phyloP scores from a whole-genome alignment of 2,888 invertebrate species.

The Drosophila prolongata region DNA sequence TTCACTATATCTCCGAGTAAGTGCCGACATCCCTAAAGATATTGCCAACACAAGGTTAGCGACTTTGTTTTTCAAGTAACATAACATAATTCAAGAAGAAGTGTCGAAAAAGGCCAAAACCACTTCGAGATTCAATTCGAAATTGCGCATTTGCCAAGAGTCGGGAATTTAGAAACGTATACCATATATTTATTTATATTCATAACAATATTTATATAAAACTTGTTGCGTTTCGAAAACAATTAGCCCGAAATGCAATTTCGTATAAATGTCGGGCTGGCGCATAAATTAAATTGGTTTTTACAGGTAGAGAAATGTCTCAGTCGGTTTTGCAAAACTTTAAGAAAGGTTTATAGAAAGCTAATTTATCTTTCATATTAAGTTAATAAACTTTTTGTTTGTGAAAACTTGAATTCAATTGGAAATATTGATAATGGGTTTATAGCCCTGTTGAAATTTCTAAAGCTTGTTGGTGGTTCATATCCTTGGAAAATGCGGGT shows the following conservation, averaged over 20 bases:
- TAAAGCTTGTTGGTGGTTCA: neutral
- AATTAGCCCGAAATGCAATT: slow-evolving; percentile 12
- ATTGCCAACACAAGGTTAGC: slow-evolving; percentile 34
- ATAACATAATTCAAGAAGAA: slow-evolving; percentile 16
- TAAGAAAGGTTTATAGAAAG: too few relatives aligned
- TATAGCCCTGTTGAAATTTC: neutral
- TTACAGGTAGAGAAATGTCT: slow-evolving; percentile 25
- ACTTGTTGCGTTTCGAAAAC: slow-evolving; percentile 59
- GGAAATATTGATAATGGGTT: too few relatives aligned
- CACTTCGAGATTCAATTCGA: slow-evolving; percentile 32
- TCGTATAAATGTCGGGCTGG: slow-evolving; percentile 9
- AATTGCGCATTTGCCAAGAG: slow-evolving; percentile 59
- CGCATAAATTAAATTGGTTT: slow-evolving; percentile 57
- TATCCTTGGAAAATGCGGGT: neutral
- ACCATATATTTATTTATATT: slow-evolving; percentile 10
- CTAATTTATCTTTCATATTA: too few relatives aligned
- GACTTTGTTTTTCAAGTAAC: neutral
- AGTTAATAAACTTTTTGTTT: too few relatives aligned
- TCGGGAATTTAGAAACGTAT: slow-evolving; percentile 8
- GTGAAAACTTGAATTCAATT: too few relatives aligned
- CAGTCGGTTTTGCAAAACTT: neutral
- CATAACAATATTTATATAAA: slow-evolving; percentile 44
- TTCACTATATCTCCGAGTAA: slow-evolving; percentile 16
- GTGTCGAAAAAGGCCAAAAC: slow-evolving; percentile 12
- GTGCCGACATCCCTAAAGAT: slow-evolving; percentile 16